phyloP scores from a whole-genome alignment of 2,888 invertebrate species.

The Cepaea hortensis region DNA sequence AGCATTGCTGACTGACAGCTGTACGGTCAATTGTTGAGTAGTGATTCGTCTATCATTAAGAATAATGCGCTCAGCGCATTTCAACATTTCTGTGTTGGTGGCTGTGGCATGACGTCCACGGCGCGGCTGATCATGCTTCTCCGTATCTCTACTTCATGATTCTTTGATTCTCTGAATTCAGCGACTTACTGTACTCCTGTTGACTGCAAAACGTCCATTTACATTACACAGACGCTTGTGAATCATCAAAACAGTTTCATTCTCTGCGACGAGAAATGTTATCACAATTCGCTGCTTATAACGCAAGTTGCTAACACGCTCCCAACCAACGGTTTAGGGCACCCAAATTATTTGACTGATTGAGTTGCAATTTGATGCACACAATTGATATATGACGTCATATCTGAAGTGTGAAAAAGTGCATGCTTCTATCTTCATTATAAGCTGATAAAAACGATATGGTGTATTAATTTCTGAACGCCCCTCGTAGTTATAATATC shows the following conservation, averaged over 20 bases:
- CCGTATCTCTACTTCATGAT: background rate
- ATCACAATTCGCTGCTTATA: background rate
- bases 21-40: background rate
- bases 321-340: background rate
- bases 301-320: conserved; percentile 8
- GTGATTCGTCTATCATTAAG: background rate
- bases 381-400: background rate
- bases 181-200: background rate
- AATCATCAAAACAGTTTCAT: background rate
- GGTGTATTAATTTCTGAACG: too few species aligned
- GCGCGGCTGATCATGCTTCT: background rate
- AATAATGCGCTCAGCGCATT: background rate
- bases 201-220: conserved; percentile 4
- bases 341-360: background rate
- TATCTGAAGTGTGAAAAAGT: conserved; percentile 1
- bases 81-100: conserved; percentile 2
- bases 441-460: too few species aligned
- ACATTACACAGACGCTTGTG: conserved; percentile 7
- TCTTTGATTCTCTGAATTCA: background rate
- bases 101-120: background rate
- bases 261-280: background rate
- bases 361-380: background rate
- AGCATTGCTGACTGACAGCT: background rate
- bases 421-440: background rate
- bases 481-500: too few species aligned